Evolutionary conservation across 2,888 invertebrate genomes (phyloP).

Genomic region (Apotomis capreana): DNA sequence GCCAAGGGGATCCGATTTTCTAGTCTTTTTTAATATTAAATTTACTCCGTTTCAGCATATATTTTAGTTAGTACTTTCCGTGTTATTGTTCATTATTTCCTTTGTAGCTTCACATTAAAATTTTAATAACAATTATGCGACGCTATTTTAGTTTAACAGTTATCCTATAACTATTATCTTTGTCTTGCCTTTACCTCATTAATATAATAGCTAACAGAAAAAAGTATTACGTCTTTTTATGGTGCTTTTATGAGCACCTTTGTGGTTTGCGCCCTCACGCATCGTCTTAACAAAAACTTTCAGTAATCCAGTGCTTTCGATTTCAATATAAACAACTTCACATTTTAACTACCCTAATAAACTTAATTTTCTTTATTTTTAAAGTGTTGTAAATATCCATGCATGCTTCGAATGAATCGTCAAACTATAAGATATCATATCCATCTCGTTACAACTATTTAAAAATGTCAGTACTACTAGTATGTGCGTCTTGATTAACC

Average conservation of each 20-base stretch:
- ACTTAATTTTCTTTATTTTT: no score
- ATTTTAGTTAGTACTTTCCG: background rate
- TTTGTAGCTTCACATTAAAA: slow-evolving; percentile 20
- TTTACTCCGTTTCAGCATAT: no score
- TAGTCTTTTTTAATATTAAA: no score
- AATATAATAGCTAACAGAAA: background rate
- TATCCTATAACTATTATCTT: background rate
- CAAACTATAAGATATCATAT: no score
- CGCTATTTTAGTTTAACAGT: background rate
- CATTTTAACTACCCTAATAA: no score
- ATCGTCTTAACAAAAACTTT: background rate
- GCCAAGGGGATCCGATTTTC: no score
- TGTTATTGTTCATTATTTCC: no score
- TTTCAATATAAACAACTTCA: background rate
- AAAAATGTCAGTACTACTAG: background rate
- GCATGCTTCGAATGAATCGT: no score
- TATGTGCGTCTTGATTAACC: slow-evolving; percentile 63
- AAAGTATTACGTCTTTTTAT: slow-evolving; percentile 26
- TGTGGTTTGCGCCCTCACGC: slow-evolving; percentile 21
- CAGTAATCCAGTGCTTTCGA: background rate
- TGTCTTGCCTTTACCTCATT: background rate
- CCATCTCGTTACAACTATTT: no score
- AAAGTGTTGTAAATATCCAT: no score
- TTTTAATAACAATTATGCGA: slow-evolving; percentile 9
- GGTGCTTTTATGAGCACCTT: slow-evolving; percentile 17